Base-by-base conservation (phyloP, 53 echinoderm and acorn worm species). In the Echinarachnius parma region DNA sequence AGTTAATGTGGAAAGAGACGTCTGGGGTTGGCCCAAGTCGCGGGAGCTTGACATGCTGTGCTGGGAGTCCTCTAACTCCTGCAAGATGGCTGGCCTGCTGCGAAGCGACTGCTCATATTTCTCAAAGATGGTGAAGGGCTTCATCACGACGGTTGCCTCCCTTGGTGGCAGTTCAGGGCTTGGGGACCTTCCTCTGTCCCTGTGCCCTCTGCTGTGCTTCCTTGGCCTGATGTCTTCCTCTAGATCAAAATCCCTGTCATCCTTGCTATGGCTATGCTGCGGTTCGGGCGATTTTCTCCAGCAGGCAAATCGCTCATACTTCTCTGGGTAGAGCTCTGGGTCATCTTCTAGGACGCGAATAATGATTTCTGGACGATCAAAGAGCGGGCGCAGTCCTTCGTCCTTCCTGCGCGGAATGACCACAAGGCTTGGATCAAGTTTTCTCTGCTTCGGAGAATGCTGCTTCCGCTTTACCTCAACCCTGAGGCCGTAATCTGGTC, bases 381-480 rank as follows among this genome's bases (percentile, higher is more conserved):
- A 91, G 4, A 96, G 76, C 14, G 75, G 76, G 20, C 63, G 76
- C 34, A 81, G 62, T 13, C 96, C 96, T 59, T 96, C 96, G 62
- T 96, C 91, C 60, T 91, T 91, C 21, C 91, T 62, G 21, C 96
- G 85, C 8, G 91, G 91, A 32, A 96, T 85, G 48, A 85, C 78
- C 16, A 96, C 89, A 5, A 80, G 54, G 21, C 53, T 80, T 9
- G 93, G 80, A 48, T 89, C 93, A 64, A 93, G 76, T 47, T 71
- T 80, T 14, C 75, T 74, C 18, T 65, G 29, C 23, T 69, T 69
- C 3, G 70, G 70, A 1, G 70, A 69, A n/a, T n/a, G n/a, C 1
- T 31, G 70, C 53, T 69, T 69, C 32, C 70, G 33, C 33, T 53
- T 50, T 0, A 69, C 53, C 34, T 69, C 70, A 11, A 69, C 70